These are phyloP conservation scores for Syndactyla subalaris DNA, from an alignment of 2,797 vertebrate species.

Conservation along the genomic window DNA sequence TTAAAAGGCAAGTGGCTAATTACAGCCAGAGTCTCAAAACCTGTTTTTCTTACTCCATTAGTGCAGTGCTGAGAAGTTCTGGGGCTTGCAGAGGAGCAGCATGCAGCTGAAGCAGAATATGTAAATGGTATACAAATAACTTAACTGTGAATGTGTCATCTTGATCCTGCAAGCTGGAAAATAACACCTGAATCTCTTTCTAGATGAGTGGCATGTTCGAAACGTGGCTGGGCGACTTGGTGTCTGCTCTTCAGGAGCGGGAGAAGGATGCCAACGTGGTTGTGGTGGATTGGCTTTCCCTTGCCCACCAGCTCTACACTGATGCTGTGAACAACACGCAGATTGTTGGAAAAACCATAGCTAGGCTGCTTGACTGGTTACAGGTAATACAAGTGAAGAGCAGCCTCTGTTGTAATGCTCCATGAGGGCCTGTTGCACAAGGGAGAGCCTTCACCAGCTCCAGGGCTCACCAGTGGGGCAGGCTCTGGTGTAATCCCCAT, in stretches of 20 bases:
- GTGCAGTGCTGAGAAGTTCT: neutral
- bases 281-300: constrained; percentile 89
- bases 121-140: neutral
- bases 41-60: constrained; percentile 11
- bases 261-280: constrained; percentile 88
- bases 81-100: neutral
- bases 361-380: constrained; percentile 88
- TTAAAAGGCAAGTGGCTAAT: neutral
- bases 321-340: constrained; percentile 88
- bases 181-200: neutral
- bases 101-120: neutral
- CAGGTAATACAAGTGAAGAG: constrained; percentile 77
- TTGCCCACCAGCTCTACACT: constrained; percentile 91
- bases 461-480: rapidly evolving
- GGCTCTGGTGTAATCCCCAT: neutral
- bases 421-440: neutral
- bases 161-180: neutral
- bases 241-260: constrained; percentile 84
- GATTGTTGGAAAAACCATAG: constrained; percentile 83
- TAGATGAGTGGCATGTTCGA: constrained; percentile 93
- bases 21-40: constrained; percentile 21
- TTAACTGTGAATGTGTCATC: neutral
- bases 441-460: neutral
- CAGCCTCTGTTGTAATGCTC: neutral
- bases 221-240: constrained; percentile 87